Evolutionary conservation across 2,113 vertebrate genomes (phyloP).

Genomic region (Anoura caudifer): DNA sequence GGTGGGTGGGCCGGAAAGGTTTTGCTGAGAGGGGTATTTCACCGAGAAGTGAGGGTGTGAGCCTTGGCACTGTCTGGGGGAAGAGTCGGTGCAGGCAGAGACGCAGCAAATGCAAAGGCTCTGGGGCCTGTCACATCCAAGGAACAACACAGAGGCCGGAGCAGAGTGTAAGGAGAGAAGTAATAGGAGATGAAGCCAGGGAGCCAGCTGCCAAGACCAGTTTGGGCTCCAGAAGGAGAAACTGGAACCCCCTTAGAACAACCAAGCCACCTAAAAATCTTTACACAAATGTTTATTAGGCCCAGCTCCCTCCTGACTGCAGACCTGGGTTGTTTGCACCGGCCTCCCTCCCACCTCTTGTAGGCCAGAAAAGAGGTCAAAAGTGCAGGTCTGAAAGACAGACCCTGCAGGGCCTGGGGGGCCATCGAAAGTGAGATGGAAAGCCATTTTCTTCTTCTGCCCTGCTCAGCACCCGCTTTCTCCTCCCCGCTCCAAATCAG

Average conservation of each 20-base stretch:
- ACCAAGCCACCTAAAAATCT: not conserved
- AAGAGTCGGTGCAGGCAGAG: not conserved
- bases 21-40: not conserved
- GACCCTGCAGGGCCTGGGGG: not conserved
- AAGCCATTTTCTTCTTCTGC: not conserved
- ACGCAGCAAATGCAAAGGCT: not conserved
- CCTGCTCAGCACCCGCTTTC: not conserved
- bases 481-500: not conserved
- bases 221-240: not conserved
- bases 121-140: not conserved
- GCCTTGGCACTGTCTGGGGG: not conserved
- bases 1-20: not conserved
- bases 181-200: not conserved
- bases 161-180: not conserved
- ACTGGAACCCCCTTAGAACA: not conserved
- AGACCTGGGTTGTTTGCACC: not conserved
- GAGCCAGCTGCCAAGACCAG: not conserved
- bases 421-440: not conserved
- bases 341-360: not conserved
- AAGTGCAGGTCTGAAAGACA: not conserved
- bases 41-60: not conserved
- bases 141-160: not conserved
- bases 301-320: not conserved
- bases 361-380: not conserved
- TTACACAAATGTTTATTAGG: not conserved